A percentile compares a stretch with the other conserved stretches of the same genome.
phyloP scores from a whole-genome alignment of 2,797 vertebrate species.

The Peromyscus melanophrys region DNA sequence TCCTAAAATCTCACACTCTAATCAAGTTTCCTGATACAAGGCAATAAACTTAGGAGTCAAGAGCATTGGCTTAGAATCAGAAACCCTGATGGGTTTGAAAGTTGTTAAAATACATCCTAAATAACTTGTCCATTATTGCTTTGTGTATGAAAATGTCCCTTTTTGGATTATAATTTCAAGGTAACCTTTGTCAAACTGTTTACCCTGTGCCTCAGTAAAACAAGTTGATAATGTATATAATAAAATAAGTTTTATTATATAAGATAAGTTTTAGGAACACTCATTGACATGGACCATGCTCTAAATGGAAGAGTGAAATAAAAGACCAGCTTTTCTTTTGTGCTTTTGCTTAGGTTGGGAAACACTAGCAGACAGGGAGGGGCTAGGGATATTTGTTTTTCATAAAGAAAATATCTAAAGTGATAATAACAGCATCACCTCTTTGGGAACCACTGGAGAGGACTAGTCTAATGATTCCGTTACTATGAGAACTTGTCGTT shows the following conservation, averaged over 20 bases:
- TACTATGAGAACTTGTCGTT: not conserved
- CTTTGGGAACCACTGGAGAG: not conserved
- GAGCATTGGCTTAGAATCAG: not conserved
- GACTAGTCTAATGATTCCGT: not conserved
- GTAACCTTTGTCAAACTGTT: not conserved
- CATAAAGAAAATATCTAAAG: conserved; percentile 7
- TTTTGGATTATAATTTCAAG: not conserved
- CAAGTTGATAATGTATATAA: not conserved
- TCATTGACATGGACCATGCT: not conserved
- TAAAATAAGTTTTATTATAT: not conserved
- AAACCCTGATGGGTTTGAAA: not conserved
- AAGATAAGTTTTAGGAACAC: not conserved
- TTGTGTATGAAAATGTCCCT: not conserved
- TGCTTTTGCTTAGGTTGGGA: not conserved
- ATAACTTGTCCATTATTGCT: not conserved
- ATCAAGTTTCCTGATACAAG: conserved; percentile 1
- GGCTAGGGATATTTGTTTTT: not conserved
- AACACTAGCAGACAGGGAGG: not conserved
- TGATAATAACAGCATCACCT: not conserved
- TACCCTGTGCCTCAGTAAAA: not conserved
- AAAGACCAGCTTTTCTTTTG: not conserved
- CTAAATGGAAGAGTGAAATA: not conserved
- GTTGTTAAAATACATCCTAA: conserved; percentile 7
- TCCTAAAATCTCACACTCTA: not conserved
- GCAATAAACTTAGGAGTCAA: conserved; percentile 12